Evolutionary conservation across 37 sponge, comb jelly and placozoan species (phyloP).

Genomic region (Diacarnus erythraeanus): DNA sequence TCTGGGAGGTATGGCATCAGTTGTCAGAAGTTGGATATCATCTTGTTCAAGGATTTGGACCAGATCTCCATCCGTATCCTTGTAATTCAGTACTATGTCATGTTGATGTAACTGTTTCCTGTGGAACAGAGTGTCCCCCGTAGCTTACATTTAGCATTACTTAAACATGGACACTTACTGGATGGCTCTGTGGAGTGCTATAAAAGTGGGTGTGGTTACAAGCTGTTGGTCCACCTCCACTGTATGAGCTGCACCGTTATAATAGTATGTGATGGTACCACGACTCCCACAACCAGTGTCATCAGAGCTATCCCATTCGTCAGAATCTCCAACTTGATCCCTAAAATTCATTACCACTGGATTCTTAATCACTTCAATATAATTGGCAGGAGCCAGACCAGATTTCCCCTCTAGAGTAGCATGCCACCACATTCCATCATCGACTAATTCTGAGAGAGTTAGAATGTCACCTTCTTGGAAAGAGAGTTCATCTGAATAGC

Average conservation of each 20-base stretch:
- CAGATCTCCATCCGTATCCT: conserved; percentile 81
- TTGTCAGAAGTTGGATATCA: conserved; percentile 69
- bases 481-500: conserved; percentile 56
- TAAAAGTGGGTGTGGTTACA: not conserved
- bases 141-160: too few relatives aligned
- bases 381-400: conserved; percentile 68
- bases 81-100: conserved; percentile 77
- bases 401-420: conserved; percentile 37
- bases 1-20: conserved; percentile 11
- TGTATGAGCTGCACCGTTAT: conserved; percentile 23
- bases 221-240: conserved; percentile 1
- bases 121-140: too few relatives aligned
- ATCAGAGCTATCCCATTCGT: conserved; percentile 46
- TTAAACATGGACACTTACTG: too few relatives aligned
- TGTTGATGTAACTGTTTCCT: conserved; percentile 52
- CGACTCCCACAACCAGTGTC: conserved; percentile 29
- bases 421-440: conserved; percentile 27
- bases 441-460: not conserved
- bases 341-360: not conserved
- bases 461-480: conserved; percentile 34
- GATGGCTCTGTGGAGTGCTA: conserved; percentile 10
- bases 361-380: conserved; percentile 40
- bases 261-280: conserved; percentile 31
- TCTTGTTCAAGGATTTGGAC: conserved; percentile 60
- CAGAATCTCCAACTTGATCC: not conserved